phyloP scores from a whole-genome alignment of 2,888 invertebrate genomes.

The Cheiracanthium punctorium region DNA sequence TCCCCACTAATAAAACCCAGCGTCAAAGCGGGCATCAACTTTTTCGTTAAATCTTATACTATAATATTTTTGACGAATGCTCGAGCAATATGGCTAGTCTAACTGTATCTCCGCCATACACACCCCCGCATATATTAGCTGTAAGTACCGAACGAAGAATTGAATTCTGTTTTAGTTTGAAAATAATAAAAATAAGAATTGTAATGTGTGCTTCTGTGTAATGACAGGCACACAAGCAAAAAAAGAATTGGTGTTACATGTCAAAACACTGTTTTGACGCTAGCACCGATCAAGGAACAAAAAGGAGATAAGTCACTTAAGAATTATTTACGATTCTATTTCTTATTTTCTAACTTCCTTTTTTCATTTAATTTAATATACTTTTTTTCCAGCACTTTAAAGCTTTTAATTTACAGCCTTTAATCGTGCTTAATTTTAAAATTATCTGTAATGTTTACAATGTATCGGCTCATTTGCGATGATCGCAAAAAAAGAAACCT shows the following conservation, averaged over 20 bases:
- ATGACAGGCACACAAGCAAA: not conserved
- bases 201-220: not conserved
- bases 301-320: conserved; percentile 28
- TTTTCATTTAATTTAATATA: not conserved
- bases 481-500: too few relatives aligned
- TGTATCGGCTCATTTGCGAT: not conserved
- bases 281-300: conserved; percentile 42
- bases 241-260: conserved; percentile 41
- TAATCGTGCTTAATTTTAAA: not conserved
- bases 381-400: not conserved
- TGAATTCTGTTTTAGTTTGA: conserved; percentile 31
- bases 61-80: conserved; percentile 40
- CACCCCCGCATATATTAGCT: conserved; percentile 65
- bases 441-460: not conserved
- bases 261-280: conserved; percentile 19
- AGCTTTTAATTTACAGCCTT: not conserved
- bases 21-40: conserved; percentile 61
- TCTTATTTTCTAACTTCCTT: not conserved
- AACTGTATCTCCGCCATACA: conserved; percentile 59
- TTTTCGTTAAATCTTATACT: conserved; percentile 47
- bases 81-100: conserved; percentile 50
- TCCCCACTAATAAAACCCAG: conserved; percentile 48
- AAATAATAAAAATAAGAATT: conserved; percentile 23
- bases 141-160: conserved; percentile 63
- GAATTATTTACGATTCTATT: conserved; percentile 9